Percentiles rank a stretch among this genome's conserved stretches.
Evolutionary conservation across 2,113 vertebrate species (phyloP).

Genomic region (pig (Sus scrofa)): T2T-Sscrofa CM000814.6:47576501-47577000

Average conservation of each 20-base stretch:
- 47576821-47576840: not conserved
- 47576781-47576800: not conserved
- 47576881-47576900: not conserved
- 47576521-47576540: not conserved
- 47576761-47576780: too few species aligned
- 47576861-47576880: not conserved
- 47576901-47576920: not conserved
- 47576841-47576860: not conserved
- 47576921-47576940: not conserved
- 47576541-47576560: not conserved
- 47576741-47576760: not conserved
- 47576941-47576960: not conserved
- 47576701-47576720: not conserved
- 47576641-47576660: not conserved
- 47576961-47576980: not conserved
- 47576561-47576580: not conserved
- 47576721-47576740: not conserved
- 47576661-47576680: too few species aligned
- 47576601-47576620: not conserved
- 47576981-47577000: not conserved
- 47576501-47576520: not conserved
- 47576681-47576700: not conserved
- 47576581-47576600: not conserved
- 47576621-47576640: not conserved
- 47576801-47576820: not conserved